phyloP scores from a whole-genome alignment of 2,888 invertebrate species.

The Acleris sparsana region DNA sequence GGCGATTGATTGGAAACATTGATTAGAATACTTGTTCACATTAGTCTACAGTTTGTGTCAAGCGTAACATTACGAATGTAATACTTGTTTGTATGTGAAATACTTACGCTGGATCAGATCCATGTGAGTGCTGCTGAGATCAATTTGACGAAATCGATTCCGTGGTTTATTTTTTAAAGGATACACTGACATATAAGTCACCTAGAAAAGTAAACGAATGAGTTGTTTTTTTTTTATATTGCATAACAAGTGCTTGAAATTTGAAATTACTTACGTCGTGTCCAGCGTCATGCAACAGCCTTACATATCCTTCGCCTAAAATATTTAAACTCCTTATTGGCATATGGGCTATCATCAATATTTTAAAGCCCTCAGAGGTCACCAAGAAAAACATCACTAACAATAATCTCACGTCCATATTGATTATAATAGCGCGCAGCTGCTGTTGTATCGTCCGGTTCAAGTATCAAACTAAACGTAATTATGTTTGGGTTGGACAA shows the following conservation, averaged over 20 bases:
- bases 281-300: slow-evolving; percentile 20
- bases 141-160: slow-evolving; percentile 23
- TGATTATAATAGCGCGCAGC: neutral
- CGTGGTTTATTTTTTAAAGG: slow-evolving; percentile 19
- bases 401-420: slow-evolving; percentile 13
- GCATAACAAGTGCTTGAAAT: too few relatives aligned
- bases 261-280: slow-evolving; percentile 16
- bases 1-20: too few relatives aligned
- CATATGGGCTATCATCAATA: slow-evolving; percentile 16
- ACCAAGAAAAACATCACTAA: slow-evolving; percentile 9
- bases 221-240: too few relatives aligned
- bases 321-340: slow-evolving; percentile 30
- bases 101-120: slow-evolving; percentile 22
- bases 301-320: slow-evolving; percentile 28
- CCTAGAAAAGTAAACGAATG: slow-evolving; percentile 4
- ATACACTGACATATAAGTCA: slow-evolving; percentile 30
- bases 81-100: too few relatives aligned
- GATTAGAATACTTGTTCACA: too few relatives aligned
- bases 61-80: too few relatives aligned
- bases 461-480: too few relatives aligned
- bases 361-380: slow-evolving; percentile 14
- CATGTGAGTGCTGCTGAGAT: slow-evolving; percentile 23
- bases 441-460: too few relatives aligned
- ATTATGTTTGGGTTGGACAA: too few relatives aligned
- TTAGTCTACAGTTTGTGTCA: too few relatives aligned